Base-by-base conservation (phyloP, 1,140 invertebrate genomes). In the Hestina assimilis region DNA sequence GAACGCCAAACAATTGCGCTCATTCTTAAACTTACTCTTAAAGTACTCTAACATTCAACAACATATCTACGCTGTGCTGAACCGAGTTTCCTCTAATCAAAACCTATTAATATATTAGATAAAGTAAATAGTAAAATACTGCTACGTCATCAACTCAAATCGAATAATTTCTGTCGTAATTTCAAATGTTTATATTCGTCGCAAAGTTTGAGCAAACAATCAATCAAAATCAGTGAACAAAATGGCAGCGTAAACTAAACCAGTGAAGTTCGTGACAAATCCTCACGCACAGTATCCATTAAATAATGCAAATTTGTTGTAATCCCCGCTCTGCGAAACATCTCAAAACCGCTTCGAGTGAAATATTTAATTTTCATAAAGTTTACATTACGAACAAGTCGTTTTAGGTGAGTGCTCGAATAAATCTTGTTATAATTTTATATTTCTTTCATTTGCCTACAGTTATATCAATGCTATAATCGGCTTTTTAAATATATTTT, bases 311-410 rank as follows among this genome's bases (percentile, higher is more conserved):
- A 87, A 87, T 87, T 85, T 79, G 79, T 83, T 84, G 83, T 87
- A 87, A 87, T 87, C 84, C 83, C 79, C 67, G 67, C 76, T 75
- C 75, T 56, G 66, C 45, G 69, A 67, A 73, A 73, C 74, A 79
- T 73, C 67, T 70, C 63, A 59, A 57, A 73, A 66, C 69, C 63
- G 68, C 66, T 70, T 62, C 66, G 71, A 87, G 78, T 77, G 83
- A 83, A 83, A 85, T 87, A 85, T 87, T 87, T 85, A 87, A 87
- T 87, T 87, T 87, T 87, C 84, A 87, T 84, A 85, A 85, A 87
- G 82, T 85, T 71, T 83, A 79, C 74, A 82, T 85, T 81, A 71
- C 48, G 63, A 72, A 71, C 66, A 72, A 69, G 69, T 67, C 54
- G 59, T 26, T 35, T 41, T 35, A 23, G 42, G 11, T 23, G 19